Evolutionary conservation across 2,888 invertebrate species (phyloP), one percentile per base, ranked within the genome.

Genomic region (Andrena flavipes): DNA sequence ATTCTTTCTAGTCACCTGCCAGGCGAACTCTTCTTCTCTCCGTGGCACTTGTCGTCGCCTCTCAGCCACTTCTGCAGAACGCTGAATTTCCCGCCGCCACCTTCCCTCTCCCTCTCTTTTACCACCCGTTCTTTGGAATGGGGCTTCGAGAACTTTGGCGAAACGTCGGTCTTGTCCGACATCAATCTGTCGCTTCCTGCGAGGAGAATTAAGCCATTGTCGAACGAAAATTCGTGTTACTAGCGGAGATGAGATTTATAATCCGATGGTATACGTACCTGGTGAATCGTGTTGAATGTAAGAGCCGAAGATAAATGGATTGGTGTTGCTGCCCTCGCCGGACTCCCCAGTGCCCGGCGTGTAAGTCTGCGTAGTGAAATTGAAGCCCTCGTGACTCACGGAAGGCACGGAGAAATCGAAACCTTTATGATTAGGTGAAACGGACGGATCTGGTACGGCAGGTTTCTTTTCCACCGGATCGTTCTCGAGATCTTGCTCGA

Each of bases 1-100:
- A 49, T 74, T 70, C 59, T 20, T 26, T 60, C 8, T 30, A 35
- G 48, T 59, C 78, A 93, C 94, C 93, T 92, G 85, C 93, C 94
- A 49, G 93, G 92, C 1, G 93, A 92, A 87, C 90, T 93, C 86
- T 85, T 92, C 71, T 92, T 93, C 51, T 93, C 93, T 1, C 89
- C 91, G 29, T 88, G 89, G 87, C 93, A 93, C 59, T 93, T 93
- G 73, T 95, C 95, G 72, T 95, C 95, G 3, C 94, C 94, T 84
- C 95, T 94, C 59, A 96, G 93, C 95, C 95, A 96, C 89, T 96
- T 96, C 33, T 95, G 95, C 33, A 95, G 87, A 29, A 95, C 94
- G 75, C 94, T 95, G 75, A 95, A 94, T 88, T 95, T 95, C 49
- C 93, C 91, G 16, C 91, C 88, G 33, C 91, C 91, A 6, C 91